Evolutionary conservation across 1,140 invertebrate genomes (phyloP), one percentile per base, ranked within the genome.

Genomic region (Anastrepha obliqua): DNA sequence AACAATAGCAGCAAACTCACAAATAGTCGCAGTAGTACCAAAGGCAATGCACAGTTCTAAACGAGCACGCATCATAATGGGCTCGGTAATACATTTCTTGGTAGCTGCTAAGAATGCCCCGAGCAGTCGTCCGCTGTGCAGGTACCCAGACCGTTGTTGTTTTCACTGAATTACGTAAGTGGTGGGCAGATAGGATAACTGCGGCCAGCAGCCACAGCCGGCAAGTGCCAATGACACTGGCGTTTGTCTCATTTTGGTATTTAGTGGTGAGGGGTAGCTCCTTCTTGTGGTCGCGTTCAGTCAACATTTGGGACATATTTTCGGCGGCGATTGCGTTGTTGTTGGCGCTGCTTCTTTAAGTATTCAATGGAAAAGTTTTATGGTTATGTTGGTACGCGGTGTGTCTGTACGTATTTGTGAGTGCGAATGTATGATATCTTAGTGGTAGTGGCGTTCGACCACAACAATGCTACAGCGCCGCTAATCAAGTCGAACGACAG

Each of bases 281-380:
- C 85, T 51, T 86, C 62, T 47, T 86, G 55, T 59, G 55, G 85
- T 59, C 59, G 59, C 42, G 55, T 62, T 59, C 58, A 62, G 85
- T 86, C 59, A 62, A 86, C 58, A 86, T 86, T 86, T 86, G 85
- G 85, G 85, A 86, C 85, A 62, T 86, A 81, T 81, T 81, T 81
- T 55, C 55, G 74, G 74, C 47, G 74, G 0, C 17, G 15, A 7
- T 81, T 20, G 74, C 47, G 1, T 55, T 81, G 44, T 81, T 81
- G 74, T 58, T 81, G 74, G 2, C 47, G 47, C n/a, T 58, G 74
- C 74, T 81, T 81, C 20, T 86, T 86, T 86, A 86, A 59, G 85
- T 86, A 86, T 86, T 86, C 85, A 86, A 86, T 86, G 85, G 55
- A 86, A 86, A 86, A 86, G 85, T 86, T 86, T 86, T 81, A 47